Evolutionary conservation across 2,797 vertebrate genomes (phyloP), one percentile per base, ranked within the genome.

Genomic region (Clarias laeviceps): DNA sequence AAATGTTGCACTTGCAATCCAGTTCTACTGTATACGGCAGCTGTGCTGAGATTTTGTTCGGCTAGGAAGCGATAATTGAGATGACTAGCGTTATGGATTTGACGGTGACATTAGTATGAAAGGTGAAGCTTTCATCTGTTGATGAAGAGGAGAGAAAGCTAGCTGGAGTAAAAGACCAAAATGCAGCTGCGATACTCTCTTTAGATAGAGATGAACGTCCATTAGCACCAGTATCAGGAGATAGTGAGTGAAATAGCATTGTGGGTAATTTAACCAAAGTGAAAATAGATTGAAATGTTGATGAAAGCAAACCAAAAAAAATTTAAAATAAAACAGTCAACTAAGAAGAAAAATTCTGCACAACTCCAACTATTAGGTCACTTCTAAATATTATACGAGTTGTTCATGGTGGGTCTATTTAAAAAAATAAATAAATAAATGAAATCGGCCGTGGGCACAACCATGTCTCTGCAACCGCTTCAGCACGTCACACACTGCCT

Each of bases 401-500:
- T 74, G n/a, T 4, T 54, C 15, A 32, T 27, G 27, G 50, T 29
- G 50, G 27, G 18, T 20, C 9, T 5, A 11, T 54, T 8, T 18
- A 18, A 56, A 20, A n/a, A 59, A 59, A 45, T 11, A 45, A 45
- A 2, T 9, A 45, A 45, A 9, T 45, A 9, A 45, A 45, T 37
- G 12, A 45, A 50, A 50, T 12, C 40, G 6, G 79, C 62, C 27
- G 62, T 29, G 37, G 64, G 45, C 40, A 29, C 80, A 18, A 20
- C 37, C 54, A 15, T 54, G 14, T 56, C 54, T 40, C 4, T 20
- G 17, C 22, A 18, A 45, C 24, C 70, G 65, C n/a, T 50, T 14
- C 50, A 57, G 34, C 73, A 88, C 86, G 82, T 87, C 86, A 88
- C 34, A 8, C 64, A 57, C 59, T 74, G 14, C 81, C 76, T 17